Evolutionary conservation across 2,113 vertebrate genomes (phyloP).

Genomic region (Bucco capensis): DNA sequence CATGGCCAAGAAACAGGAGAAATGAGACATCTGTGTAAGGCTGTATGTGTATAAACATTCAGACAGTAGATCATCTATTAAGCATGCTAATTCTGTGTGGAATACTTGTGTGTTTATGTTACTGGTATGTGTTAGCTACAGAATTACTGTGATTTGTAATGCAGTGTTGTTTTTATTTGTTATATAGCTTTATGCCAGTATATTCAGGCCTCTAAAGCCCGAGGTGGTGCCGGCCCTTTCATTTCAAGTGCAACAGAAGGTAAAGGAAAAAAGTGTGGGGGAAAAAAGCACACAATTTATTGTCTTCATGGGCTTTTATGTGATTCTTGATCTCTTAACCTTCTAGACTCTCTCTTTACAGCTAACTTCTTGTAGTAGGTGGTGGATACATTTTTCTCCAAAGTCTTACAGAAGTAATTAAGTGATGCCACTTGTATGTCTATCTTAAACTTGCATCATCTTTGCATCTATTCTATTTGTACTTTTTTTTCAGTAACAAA

Average conservation of each 20-base stretch:
- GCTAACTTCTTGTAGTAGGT: conserved; percentile 67
- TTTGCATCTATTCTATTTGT: conserved; percentile 46
- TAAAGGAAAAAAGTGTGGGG: conserved; percentile 78
- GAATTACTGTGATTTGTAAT: conserved; percentile 69
- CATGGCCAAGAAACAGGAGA: background rate
- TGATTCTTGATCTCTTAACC: conserved; percentile 73
- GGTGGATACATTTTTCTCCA: conserved; percentile 49
- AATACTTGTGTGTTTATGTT: background rate
- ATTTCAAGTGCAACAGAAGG: conserved; percentile 90
- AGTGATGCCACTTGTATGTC: background rate
- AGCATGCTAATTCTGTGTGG: background rate
- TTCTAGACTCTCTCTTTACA: conserved; percentile 70
- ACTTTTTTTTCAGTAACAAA: conserved; percentile 54
- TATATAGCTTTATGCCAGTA: conserved; percentile 99
- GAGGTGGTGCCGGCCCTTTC: conserved; percentile 91
- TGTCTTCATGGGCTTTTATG: conserved; percentile 68
- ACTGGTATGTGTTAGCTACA: background rate
- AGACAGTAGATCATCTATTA: background rate
- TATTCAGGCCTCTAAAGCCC: conserved; percentile 98
- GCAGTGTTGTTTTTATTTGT: conserved; percentile 91
- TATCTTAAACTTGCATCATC: conserved; percentile 20
- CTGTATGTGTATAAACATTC: background rate
- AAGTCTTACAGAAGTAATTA: background rate
- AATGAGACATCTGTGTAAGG: background rate
- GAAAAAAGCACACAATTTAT: conserved; percentile 1